Evolutionary conservation across 2,888 invertebrate species (phyloP), one percentile per base, ranked within the genome.

Genomic region (Liposcelis brunnea): DNA sequence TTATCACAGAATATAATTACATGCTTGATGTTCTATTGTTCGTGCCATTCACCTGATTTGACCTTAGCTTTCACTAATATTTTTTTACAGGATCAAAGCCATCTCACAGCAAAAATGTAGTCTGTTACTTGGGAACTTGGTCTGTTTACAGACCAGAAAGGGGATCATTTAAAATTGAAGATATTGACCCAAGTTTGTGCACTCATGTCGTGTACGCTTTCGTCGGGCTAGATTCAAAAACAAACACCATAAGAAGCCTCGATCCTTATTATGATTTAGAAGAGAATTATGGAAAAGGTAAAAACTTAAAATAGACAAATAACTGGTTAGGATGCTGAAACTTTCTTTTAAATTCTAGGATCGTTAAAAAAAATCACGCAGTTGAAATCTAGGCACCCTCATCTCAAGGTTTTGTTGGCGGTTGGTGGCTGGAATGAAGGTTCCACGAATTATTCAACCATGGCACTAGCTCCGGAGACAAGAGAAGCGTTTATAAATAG

Each of bases 391-490:
- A 66, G 67, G 10, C 74, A 80, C 60, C 80, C 83, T 0, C 77
- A 79, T 54, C 59, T 90, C 37, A 68, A 70, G 57, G 74, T 81
- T 3, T 73, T 77, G 2, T 60, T 90, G 10, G 89, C 86, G 1
- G 81, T 91, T 33, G 90, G 90, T 0, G 90, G 90, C 0, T 90
- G 90, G 90, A 89, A 87, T 59, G 87, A 90, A 59, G 89, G 87
- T 0, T 87, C 87, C 0, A 59, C 64, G 3, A 75, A 77, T 52
- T 84, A 75, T 58, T 82, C 82, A 12, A 64, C 63, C 33, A 66
- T 89, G 63, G 81, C 79, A 0, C 71, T 75, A 2, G 72, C 71
- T 42, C 66, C 74, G 0, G 68, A 70, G 12, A 65, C 70, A 43
- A 70, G 90, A 42, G 65, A 65, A 2, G 67, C 63, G 42, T 89